Evolutionary conservation across 1,140 invertebrate genomes (phyloP), one percentile per base, ranked within the genome.

Genomic region (Ceratina calcarata): DNA sequence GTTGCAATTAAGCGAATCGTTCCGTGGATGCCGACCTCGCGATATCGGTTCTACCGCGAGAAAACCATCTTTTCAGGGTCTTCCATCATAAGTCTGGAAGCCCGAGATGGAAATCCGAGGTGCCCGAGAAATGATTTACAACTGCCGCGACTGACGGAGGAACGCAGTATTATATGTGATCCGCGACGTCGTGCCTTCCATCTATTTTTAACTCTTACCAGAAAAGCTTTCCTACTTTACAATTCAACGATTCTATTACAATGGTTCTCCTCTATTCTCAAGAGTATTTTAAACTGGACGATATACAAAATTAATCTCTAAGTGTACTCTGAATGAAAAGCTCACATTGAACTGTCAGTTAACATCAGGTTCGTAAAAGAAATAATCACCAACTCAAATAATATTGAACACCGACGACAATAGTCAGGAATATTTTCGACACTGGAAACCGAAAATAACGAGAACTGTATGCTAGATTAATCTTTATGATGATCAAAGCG

Each of bases 1-100:
- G 66, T 67, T 84, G 79, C 81, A 84, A 84, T 84, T 84, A 84
- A 84, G 71, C 37, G 77, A 76, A 84, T 80, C 80, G 81, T 67
- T 71, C 37, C 27, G 61, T 55, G 22, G 51, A 27, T 71, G 57
- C 66, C 37, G 20, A n/a, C 22, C 27, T 27, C 51, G 51, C 51
- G 57, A 61, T 20, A 57, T 65, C 53, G 71, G 71, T 81, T 70
- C 58, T 70, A 67, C 67, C 49, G 55, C 66, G 73, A 72, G 37
- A 6, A 58, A 71, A 51, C 22, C 53, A 27, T 45, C 58, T 61
- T 22, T 45, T 45, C 16, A 22, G 22, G 22, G n/a, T 69, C 70
- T 79, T 83, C 53, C 81, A 73, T 79, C 81, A 74, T 82, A 66
- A 45, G 60, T 51, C 60, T 58, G 49, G 57, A 27, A 20, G 57